phyloP scores from a whole-genome alignment of 2,113 vertebrate genomes.

The Geococcyx californianus region DNA sequence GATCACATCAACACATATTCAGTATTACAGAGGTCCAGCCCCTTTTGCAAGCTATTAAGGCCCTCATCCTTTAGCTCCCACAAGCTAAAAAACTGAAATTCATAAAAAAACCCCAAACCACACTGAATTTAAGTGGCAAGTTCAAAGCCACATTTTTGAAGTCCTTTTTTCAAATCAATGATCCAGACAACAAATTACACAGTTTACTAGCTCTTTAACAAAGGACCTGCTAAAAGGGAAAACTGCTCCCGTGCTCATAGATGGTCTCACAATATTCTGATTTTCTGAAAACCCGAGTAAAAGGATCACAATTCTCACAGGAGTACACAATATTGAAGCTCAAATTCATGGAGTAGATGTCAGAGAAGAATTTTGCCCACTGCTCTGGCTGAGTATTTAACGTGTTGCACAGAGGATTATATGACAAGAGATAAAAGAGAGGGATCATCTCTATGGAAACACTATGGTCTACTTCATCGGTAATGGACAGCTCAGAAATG shows the following conservation, averaged over 20 bases:
- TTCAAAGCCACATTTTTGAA: not conserved
- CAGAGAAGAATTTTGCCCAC: not conserved
- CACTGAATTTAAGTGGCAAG: not conserved
- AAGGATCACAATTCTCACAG: not conserved
- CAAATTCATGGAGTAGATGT: not conserved
- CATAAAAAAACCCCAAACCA: not conserved
- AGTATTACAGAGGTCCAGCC: not conserved
- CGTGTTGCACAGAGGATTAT: not conserved
- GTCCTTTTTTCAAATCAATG: not conserved
- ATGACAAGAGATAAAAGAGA: conserved; percentile 31
- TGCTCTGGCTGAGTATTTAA: conserved; percentile 1
- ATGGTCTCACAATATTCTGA: not conserved
- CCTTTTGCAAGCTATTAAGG: not conserved
- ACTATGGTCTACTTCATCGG: conserved; percentile 1
- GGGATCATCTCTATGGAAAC: conserved; percentile 59
- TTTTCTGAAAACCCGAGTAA: conserved; percentile 1
- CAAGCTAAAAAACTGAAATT: not conserved
- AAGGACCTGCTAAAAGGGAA: not conserved
- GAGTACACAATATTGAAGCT: not conserved
- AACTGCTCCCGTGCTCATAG: not conserved
- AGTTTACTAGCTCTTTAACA: not conserved
- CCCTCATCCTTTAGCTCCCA: not conserved
- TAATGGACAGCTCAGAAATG: conserved; percentile 22
- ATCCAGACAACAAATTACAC: not conserved
- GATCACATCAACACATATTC: not conserved